Evolutionary conservation across 2,797 vertebrate genomes (phyloP).

Genomic region (Threskiornis aethiopicus): DNA sequence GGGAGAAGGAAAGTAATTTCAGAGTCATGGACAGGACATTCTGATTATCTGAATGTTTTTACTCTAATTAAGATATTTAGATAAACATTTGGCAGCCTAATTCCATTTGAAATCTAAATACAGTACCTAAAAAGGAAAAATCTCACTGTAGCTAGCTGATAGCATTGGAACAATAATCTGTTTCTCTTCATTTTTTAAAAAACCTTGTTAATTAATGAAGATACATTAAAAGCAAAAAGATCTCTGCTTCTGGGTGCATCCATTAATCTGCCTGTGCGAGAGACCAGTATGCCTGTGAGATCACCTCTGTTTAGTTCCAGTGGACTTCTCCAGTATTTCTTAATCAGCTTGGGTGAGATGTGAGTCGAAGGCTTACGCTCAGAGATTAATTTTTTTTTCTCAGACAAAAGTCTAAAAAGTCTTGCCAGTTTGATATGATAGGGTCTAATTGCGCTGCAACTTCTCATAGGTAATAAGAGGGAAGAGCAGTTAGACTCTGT

Average conservation of each 20-base stretch:
- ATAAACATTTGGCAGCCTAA: background rate
- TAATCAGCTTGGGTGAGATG: background rate
- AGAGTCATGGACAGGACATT: background rate
- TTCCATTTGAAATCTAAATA: background rate
- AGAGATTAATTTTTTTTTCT: background rate
- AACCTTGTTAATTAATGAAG: background rate
- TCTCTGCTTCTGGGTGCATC: background rate
- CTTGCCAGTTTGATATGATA: background rate
- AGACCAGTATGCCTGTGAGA: background rate
- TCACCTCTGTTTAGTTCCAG: accelerated
- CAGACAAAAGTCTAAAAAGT: background rate
- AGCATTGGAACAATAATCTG: background rate
- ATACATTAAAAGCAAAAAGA: background rate
- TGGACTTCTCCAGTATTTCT: background rate
- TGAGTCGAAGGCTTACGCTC: background rate
- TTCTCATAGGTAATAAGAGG: background rate
- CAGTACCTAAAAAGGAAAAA: background rate
- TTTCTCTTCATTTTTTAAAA: background rate
- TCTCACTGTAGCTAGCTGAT: background rate
- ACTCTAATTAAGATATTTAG: background rate
- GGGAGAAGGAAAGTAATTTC: background rate
- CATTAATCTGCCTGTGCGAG: background rate
- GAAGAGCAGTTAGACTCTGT: background rate
- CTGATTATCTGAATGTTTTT: background rate
- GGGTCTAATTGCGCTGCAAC: background rate